These are phyloP conservation scores for Macquaria ambigua DNA, from an alignment of 2,113 vertebrate genomes.

Conservation along the genomic window DNA sequence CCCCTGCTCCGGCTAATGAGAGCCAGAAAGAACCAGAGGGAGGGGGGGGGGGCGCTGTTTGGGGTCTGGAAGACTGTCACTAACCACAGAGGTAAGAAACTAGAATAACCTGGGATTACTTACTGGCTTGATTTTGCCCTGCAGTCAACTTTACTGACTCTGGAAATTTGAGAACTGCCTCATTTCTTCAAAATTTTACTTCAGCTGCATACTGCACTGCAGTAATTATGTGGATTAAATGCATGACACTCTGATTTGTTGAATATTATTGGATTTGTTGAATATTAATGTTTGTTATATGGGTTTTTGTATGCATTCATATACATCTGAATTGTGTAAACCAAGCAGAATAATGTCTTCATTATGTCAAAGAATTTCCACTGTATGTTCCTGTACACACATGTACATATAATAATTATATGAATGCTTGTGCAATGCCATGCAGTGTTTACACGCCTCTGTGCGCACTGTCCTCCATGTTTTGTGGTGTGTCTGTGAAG, in stretches of 20 bases:
- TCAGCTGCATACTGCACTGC: conserved; percentile 28
- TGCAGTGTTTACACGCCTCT: background rate
- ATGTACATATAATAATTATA: background rate
- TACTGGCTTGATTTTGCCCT: conserved; percentile 52
- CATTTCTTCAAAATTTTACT: conserved; percentile 46
- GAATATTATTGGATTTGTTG: conserved; percentile 37
- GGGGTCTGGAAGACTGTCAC: conserved; percentile 33
- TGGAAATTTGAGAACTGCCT: conserved; percentile 53
- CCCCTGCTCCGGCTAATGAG: conserved; percentile 76
- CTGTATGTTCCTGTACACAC: too few species aligned
- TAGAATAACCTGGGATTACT: conserved; percentile 56
- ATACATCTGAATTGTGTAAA: background rate
- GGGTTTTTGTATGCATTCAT: conserved; percentile 19
- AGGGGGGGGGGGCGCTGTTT: conserved; percentile 15
- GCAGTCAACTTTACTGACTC: conserved; percentile 57
- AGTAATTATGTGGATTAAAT: conserved; percentile 70
- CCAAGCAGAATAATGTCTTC: conserved; percentile 18
- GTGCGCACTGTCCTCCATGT: conserved; percentile 17
- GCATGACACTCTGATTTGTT: conserved; percentile 27
- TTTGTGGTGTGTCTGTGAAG: conserved; percentile 12
- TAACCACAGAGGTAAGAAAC: conserved; percentile 41
- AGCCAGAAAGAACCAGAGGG: conserved; percentile 49
- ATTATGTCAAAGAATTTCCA: conserved; percentile 15
- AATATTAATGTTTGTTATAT: conserved; percentile 27
- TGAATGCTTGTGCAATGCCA: background rate